These are phyloP conservation scores for Malthinus seriepunctatus DNA, from an alignment of 2,888 invertebrate species.

Conservation along the genomic window DNA sequence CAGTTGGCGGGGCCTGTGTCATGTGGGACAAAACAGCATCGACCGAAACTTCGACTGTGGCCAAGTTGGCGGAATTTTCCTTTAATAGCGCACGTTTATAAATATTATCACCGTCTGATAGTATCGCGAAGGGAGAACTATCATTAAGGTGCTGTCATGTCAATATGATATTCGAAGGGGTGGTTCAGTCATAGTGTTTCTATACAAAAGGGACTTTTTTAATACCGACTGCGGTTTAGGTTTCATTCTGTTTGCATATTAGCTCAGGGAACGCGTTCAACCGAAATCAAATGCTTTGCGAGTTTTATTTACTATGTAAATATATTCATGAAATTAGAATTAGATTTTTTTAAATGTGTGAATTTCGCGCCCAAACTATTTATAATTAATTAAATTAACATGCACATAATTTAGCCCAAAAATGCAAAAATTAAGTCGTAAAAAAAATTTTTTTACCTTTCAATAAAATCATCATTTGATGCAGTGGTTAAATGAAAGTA, in stretches of 20 bases:
- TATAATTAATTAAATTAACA: conserved; percentile 17
- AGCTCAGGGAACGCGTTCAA: conserved; percentile 48
- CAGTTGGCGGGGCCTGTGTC: conserved; percentile 56
- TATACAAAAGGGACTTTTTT: conserved; percentile 54
- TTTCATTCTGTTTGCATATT: conserved; percentile 52
- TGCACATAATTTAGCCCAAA: too few relatives aligned
- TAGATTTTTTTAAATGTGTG: conserved; percentile 41
- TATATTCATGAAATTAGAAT: conserved; percentile 54
- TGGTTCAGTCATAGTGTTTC: conserved; percentile 50
- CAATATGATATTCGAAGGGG: conserved; percentile 56
- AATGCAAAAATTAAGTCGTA: too few relatives aligned
- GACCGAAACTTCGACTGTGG: conserved; percentile 51
- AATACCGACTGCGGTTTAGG: conserved; percentile 53
- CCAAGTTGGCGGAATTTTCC: conserved; percentile 26
- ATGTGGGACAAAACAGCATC: conserved; percentile 58
- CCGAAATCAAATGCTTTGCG: conserved; percentile 51
- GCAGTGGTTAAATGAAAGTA: conserved; percentile 18
- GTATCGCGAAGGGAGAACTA: conserved; percentile 50
- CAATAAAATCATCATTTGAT: conserved; percentile 26
- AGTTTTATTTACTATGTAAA: conserved; percentile 53
- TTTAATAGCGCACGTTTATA: conserved; percentile 20
- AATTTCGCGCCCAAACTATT: conserved; percentile 17
- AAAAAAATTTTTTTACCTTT: conserved; percentile 4
- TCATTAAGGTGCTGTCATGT: conserved; percentile 58
- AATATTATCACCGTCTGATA: conserved; percentile 47